These are phyloP conservation scores for Carassius gibelio DNA, from an alignment of 2,113 vertebrate species.

Conservation along the genomic window DNA sequence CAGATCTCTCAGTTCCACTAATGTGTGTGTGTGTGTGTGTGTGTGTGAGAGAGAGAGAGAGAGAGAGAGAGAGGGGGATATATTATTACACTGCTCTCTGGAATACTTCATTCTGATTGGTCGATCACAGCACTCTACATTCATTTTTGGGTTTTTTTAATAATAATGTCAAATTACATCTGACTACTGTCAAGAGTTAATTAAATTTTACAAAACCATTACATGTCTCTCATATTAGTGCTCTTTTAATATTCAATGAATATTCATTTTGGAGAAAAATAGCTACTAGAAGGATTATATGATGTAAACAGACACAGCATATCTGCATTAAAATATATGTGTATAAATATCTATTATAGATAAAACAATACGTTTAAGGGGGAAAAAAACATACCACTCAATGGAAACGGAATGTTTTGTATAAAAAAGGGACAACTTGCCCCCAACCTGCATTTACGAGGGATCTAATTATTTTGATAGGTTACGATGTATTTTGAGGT, in stretches of 20 bases:
- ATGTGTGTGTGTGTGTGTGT: constrained; percentile 1
- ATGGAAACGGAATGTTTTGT: neutral
- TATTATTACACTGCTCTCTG: neutral
- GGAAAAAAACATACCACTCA: neutral
- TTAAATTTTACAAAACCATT: neutral
- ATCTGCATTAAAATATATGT: neutral
- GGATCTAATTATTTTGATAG: neutral
- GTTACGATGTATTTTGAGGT: neutral
- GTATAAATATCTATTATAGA: neutral
- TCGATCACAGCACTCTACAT: neutral
- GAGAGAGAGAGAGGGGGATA: neutral
- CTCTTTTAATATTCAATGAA: neutral
- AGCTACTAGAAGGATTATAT: neutral
- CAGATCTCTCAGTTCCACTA: constrained; percentile 28
- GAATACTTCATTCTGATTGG: neutral
- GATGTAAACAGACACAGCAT: neutral
- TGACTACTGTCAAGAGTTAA: neutral
- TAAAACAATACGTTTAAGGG: neutral
- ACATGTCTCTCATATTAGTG: neutral
- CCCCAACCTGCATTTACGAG: neutral
- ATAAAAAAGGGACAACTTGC: neutral
- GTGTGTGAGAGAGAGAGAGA: neutral
- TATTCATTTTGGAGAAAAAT: neutral
- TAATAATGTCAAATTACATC: neutral
- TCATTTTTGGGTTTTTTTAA: neutral